Conservation (phyloP, 2,113 vertebrate genomes). For the Sylvietta virens region DNA sequence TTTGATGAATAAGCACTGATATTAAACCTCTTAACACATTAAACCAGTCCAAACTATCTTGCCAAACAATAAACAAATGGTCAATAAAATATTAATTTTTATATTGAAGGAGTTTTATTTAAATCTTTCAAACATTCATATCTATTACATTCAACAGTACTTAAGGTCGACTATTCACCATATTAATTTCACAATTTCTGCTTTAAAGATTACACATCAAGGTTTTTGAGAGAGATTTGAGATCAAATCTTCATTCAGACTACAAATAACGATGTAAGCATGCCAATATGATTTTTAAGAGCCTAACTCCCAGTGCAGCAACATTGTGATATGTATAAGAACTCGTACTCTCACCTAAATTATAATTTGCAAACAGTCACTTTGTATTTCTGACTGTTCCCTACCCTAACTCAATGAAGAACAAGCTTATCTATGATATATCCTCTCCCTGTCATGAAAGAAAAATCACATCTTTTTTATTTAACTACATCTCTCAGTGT, state of each 20-base stretch:
- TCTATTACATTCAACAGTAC: not conserved
- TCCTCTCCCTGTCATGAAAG: not conserved
- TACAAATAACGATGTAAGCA: not conserved
- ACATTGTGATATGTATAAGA: not conserved
- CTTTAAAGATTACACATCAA: not conserved
- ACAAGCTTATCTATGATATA: not conserved
- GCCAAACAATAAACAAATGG: not conserved
- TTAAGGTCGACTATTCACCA: not conserved
- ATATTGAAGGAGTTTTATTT: not conserved
- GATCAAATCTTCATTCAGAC: not conserved
- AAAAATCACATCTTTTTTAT: not conserved
- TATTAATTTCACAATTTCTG: not conserved
- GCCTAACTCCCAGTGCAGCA: not conserved
- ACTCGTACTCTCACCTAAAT: not conserved
- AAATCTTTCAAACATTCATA: not conserved
- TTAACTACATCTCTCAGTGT: not conserved
- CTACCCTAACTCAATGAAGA: not conserved
- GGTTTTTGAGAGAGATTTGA: not conserved
- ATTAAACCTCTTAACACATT: not conserved
- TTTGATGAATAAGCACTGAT: not conserved
- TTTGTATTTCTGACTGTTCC: not conserved
- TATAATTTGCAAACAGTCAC: not conserved
- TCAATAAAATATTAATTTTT: not conserved
- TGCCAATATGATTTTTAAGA: not conserved
- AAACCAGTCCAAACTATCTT: not conserved